phyloP scores from a whole-genome alignment of 2,797 vertebrate species.

The Astyanax mexicanus region DNA sequence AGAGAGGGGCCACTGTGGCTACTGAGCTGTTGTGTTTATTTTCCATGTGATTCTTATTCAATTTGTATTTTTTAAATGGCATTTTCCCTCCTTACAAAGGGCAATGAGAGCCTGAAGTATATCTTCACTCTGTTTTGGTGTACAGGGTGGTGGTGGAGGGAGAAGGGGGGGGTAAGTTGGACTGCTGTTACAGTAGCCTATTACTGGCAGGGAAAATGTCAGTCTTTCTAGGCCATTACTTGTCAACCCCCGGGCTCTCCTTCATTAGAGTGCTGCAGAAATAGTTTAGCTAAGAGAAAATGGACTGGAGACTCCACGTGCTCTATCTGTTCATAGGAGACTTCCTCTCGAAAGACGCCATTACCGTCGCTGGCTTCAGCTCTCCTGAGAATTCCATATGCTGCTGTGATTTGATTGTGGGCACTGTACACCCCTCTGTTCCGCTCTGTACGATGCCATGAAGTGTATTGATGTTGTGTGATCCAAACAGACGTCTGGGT shows the following conservation, averaged over 20 bases:
- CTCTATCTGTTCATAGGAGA: constrained; percentile 19
- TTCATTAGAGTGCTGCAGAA: constrained; percentile 80
- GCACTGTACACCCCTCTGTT: constrained; percentile 26
- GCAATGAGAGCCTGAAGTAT: constrained; percentile 64
- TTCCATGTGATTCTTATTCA: constrained; percentile 55
- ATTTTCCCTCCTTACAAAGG: constrained; percentile 60
- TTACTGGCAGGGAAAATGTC: constrained; percentile 79
- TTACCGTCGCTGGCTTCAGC: background rate
- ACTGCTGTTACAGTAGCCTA: constrained; percentile 70
- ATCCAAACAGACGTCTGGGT: constrained; percentile 11
- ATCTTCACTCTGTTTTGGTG: constrained; percentile 49
- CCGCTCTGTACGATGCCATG: background rate
- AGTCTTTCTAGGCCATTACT: constrained; percentile 80
- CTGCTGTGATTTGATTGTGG: constrained; percentile 16
- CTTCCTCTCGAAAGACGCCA: constrained; percentile 14
- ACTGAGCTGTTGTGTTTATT: constrained; percentile 66
- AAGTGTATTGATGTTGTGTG: background rate
- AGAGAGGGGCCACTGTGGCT: constrained; percentile 58
- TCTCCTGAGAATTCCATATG: constrained; percentile 15
- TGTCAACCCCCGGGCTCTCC: constrained; percentile 73
- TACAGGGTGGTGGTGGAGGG: constrained; percentile 38
- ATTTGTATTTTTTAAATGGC: constrained; percentile 67
- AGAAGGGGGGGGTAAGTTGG: constrained; percentile 61
- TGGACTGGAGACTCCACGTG: constrained; percentile 66
- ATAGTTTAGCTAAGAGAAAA: constrained; percentile 80